Conservation (phyloP, 2,888 invertebrate genomes). For the Euzetes globulus region DNA sequence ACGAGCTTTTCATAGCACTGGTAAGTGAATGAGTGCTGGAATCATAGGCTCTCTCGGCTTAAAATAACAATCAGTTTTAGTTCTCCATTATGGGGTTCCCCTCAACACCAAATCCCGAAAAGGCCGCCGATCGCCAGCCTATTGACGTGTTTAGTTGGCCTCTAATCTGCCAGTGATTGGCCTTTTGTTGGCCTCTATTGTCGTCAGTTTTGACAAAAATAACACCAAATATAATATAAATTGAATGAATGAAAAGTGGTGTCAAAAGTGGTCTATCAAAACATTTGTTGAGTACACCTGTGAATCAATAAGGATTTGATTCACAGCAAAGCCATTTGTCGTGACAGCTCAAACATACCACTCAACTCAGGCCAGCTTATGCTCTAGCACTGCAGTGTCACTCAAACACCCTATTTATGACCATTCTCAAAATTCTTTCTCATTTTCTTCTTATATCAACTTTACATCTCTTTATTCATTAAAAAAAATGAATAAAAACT, state of each 20-base stretch:
- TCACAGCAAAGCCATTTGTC: constrained; percentile 27
- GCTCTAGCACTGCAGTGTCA: background rate
- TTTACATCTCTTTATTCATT: constrained; percentile 8
- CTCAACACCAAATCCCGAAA: constrained; percentile 28
- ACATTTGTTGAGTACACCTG: constrained; percentile 31
- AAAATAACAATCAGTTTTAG: constrained; percentile 21
- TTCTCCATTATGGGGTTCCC: constrained; percentile 25
- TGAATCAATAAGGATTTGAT: constrained; percentile 21
- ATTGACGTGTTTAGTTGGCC: constrained; percentile 20
- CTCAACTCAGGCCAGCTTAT: background rate
- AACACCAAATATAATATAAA: constrained; percentile 31
- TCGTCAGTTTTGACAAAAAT: constrained; percentile 5
- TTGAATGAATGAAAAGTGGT: constrained; percentile 19
- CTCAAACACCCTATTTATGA: constrained; percentile 12
- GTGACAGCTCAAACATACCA: constrained; percentile 21
- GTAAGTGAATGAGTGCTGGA: constrained; percentile 3
- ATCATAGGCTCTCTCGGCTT: constrained; percentile 17
- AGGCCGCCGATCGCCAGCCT: constrained; percentile 15
- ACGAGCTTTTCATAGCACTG: constrained; percentile 14
- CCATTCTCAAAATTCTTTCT: background rate
- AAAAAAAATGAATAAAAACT: background rate
- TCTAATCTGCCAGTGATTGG: constrained; percentile 27
- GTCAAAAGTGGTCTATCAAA: constrained; percentile 23
- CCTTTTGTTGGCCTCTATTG: constrained; percentile 16
- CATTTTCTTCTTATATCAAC: background rate